phyloP scores from a whole-genome alignment of 1,140 invertebrate species.

The Heliconius hewitsoni region DNA sequence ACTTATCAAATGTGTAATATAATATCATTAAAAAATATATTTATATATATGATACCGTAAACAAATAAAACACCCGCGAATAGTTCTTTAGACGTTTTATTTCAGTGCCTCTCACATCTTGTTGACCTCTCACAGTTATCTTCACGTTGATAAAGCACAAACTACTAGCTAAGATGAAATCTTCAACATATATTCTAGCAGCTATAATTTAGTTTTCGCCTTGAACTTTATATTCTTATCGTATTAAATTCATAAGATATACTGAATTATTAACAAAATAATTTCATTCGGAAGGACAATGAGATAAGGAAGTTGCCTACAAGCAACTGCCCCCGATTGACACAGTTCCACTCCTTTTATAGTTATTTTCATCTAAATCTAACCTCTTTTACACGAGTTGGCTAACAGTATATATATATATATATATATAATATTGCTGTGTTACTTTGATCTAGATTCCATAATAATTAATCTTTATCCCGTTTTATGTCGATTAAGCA shows the following conservation, averaged over 20 bases:
- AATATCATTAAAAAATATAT: background rate
- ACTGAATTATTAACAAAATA: no score
- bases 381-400: no score
- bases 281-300: no score
- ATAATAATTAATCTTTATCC: background rate
- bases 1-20: no score
- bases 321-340: no score
- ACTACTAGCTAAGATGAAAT: constrained; percentile 19
- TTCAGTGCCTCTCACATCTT: constrained; percentile 15
- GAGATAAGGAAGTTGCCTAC: no score
- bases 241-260: background rate
- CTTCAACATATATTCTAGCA: constrained; percentile 13
- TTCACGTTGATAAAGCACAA: constrained; percentile 29
- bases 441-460: no score
- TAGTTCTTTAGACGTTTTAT: constrained; percentile 8
- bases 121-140: constrained; percentile 26
- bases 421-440: no score
- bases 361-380: no score
- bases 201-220: background rate
- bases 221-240: constrained; percentile 1
- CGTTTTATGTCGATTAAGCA: background rate
- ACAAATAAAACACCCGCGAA: background rate
- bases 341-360: no score
- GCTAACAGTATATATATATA: no score
- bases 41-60: background rate